Evolutionary conservation across 92 coral and sea anemone genomes (phyloP).

Genomic region (Phenganax marumi): DNA sequence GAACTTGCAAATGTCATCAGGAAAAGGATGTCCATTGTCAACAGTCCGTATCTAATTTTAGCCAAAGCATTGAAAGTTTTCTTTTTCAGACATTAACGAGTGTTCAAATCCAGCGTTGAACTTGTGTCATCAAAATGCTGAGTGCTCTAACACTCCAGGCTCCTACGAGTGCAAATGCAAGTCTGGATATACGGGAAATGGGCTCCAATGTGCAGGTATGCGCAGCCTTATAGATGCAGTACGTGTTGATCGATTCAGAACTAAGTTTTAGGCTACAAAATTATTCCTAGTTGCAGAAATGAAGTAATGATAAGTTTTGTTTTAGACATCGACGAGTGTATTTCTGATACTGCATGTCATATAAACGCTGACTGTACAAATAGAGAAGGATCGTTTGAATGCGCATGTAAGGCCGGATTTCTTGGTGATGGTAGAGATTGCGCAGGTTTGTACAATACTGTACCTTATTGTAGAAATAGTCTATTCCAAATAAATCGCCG

Average conservation of each 20-base stretch:
- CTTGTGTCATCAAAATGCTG: conserved; percentile 59
- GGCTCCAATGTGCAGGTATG: conserved; percentile 60
- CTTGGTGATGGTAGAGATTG: conserved; percentile 62
- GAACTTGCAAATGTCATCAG: neutral
- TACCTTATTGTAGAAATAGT: neutral
- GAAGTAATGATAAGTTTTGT: neutral
- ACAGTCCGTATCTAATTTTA: neutral
- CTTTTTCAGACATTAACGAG: conserved; percentile 55
- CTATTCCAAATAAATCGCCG: no score
- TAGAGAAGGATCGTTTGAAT: conserved; percentile 60
- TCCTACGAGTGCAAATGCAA: conserved; percentile 61
- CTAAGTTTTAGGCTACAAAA: no score
- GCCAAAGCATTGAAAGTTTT: neutral
- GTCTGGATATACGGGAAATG: conserved; percentile 67
- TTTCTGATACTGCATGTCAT: neutral
- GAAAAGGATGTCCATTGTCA: neutral
- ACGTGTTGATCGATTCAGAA: no score
- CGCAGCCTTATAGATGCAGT: no score
- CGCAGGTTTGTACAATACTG: conserved; percentile 51
- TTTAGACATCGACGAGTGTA: conserved; percentile 35
- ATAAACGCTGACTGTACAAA: conserved; percentile 62
- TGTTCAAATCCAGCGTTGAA: conserved; percentile 45
- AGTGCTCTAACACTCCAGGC: conserved; percentile 61
- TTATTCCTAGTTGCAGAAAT: no score
- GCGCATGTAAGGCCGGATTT: conserved; percentile 57